Base-by-base conservation (phyloP, 2,797 vertebrate species). In the Chloroceryle inda region DNA sequence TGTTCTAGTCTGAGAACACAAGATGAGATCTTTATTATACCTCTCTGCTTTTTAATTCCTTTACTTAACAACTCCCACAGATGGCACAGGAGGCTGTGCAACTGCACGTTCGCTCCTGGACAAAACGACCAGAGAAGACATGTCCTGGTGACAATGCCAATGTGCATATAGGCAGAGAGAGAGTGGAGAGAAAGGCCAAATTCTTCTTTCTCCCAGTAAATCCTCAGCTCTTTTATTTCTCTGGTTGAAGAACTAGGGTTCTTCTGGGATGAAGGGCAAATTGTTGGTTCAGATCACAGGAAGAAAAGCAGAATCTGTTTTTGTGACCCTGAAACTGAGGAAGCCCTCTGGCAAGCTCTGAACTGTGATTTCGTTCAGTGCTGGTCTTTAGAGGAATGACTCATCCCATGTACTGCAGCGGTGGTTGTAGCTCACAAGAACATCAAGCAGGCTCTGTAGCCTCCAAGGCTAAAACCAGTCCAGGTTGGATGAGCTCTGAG, bases 1-100 rank as follows among this genome's bases (percentile, higher is more conserved):
- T 66, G 67, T 64, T 90, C 40, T 24, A 9, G 19, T 29, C 37
- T 1, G 6, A 94, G 87, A 97, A 97, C 80, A 97, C 85, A 97
- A 72, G 82, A 75, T 85, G 74, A 85, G 23, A 47, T 61, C 75
- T 85, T 85, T 13, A 97, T 89, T 91, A 71, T 33, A 93, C 40
- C 42, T 69, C 72, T 11, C 37, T 37, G 44, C 45, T 95, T 95
- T 84, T 85, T 78, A 85, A 90, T 94, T 95, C 59, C 55, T 85
- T 81, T 64, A 42, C 45, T 91, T 56, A 42, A 19, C 50, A 62
- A 77, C 33, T 86, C 71, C 83, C 78, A 56, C 66, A 92, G 83
- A 63, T 76, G 62, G 73, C 79, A 96, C 76, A 90, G 89, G 53
- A 93, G 44, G 53, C 55, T 85, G 35, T 63, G 35, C 63, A 79